These are phyloP conservation scores for Alsophila aescularia DNA, from an alignment of 2,888 invertebrate genomes.

Conservation along the genomic window DNA sequence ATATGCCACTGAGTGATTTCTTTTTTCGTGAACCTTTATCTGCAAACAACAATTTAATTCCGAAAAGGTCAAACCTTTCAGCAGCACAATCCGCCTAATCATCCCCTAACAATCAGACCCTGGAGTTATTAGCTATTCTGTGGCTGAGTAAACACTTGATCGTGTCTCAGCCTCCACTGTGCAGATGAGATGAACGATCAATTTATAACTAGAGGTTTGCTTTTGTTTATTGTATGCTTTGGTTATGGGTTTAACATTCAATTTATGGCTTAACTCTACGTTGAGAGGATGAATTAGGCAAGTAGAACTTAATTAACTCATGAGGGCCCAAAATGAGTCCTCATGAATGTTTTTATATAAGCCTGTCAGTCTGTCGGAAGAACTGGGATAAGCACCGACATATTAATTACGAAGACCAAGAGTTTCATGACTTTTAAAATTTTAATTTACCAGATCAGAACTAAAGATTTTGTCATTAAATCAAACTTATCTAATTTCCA, in stretches of 20 bases:
- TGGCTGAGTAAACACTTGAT: slow-evolving; percentile 16
- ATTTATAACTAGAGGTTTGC: background rate
- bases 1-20: too few species aligned
- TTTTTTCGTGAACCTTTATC: background rate
- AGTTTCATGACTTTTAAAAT: too few species aligned
- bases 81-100: background rate
- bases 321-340: too few species aligned
- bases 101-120: background rate
- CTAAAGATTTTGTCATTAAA: too few species aligned
- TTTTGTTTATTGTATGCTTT: slow-evolving; percentile 1
- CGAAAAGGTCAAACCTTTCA: background rate
- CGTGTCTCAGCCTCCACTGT: slow-evolving; percentile 10
- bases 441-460: too few species aligned
- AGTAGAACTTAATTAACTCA: too few species aligned
- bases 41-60: background rate
- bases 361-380: too few species aligned
- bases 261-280: background rate
- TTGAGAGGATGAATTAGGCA: too few species aligned
- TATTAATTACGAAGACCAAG: too few species aligned
- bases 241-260: background rate
- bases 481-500: too few species aligned
- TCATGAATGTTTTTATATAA: too few species aligned
- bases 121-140: background rate
- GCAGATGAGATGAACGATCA: slow-evolving; percentile 22
- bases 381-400: too few species aligned